Evolutionary conservation across 2,113 vertebrate species (phyloP).

Genomic region (Peromyscus polionotus): DNA sequence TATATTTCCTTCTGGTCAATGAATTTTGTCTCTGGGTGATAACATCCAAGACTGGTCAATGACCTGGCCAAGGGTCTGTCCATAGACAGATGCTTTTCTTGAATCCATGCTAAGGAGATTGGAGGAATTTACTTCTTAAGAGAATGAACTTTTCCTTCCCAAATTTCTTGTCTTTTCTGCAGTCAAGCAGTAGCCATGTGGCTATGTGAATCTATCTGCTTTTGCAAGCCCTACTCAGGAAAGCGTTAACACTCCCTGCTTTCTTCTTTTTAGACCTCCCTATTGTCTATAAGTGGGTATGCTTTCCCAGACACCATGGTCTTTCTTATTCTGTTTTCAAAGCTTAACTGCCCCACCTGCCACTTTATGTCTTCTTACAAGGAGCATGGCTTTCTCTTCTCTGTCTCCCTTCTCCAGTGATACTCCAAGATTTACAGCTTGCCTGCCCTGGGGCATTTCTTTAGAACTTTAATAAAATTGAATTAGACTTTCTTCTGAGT

Average conservation of each 20-base stretch:
- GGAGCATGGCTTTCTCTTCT: neutral
- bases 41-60: neutral
- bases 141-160: neutral
- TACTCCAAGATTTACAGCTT: neutral
- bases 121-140: neutral
- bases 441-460: neutral
- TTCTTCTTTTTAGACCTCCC: neutral
- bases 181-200: neutral
- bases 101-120: neutral
- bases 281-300: neutral
- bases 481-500: neutral
- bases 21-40: too few species aligned
- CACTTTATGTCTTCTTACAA: neutral
- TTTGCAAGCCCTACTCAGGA: neutral
- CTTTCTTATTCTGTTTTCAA: neutral
- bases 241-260: neutral
- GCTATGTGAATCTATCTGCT: neutral
- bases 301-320: too few species aligned
- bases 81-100: neutral
- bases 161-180: neutral
- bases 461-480: neutral
- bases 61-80: neutral
- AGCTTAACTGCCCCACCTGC: fast-evolving
- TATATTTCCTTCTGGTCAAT: neutral
- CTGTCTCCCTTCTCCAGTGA: neutral